These are phyloP conservation scores for Siniperca obscura DNA, from an alignment of 2,797 vertebrate genomes.

Conservation along the genomic window DNA sequence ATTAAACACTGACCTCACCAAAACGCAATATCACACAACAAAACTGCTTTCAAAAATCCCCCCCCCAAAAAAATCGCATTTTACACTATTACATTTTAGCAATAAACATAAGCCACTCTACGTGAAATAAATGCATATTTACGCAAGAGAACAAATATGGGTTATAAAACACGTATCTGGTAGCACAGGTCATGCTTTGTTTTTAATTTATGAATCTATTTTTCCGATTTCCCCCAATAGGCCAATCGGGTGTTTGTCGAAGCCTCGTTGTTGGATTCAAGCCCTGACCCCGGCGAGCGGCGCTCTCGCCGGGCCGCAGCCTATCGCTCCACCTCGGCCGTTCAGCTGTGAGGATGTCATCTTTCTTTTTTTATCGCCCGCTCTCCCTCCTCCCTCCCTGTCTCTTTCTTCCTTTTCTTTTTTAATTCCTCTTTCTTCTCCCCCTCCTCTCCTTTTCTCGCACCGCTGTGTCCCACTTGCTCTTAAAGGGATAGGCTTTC, in stretches of 20 bases:
- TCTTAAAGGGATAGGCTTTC: conserved; percentile 86
- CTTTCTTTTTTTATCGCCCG: conserved; percentile 89
- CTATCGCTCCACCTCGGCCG: conserved; percentile 86
- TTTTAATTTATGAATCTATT: conserved; percentile 82
- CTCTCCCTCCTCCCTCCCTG: conserved; percentile 86
- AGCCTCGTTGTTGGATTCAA: conserved; percentile 87
- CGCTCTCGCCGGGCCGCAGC: conserved; percentile 85
- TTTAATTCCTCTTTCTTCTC: conserved; percentile 90
- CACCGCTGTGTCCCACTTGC: conserved; percentile 86
- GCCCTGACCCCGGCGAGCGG: conserved; percentile 83
- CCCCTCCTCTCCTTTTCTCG: conserved; percentile 88
- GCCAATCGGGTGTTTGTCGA: conserved; percentile 86
- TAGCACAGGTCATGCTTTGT: conserved; percentile 80
- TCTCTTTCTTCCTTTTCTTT: conserved; percentile 89
- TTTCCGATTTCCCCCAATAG: conserved; percentile 79
- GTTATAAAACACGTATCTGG: conserved; percentile 76
- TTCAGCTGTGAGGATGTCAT: conserved; percentile 87
- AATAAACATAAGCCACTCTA: conserved; percentile 57
- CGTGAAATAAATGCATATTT: conserved; percentile 71
- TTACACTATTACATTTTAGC: conserved; percentile 62
- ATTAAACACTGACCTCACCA: conserved; percentile 22
- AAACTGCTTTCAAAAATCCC: conserved; percentile 36
- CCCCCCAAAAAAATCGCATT: conserved; percentile 40
- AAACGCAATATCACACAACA: conserved; percentile 47
- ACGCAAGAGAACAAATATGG: conserved; percentile 68